Base-by-base conservation (phyloP, 1,140 invertebrate genomes). In the Philotrypesis tridentata region DNA sequence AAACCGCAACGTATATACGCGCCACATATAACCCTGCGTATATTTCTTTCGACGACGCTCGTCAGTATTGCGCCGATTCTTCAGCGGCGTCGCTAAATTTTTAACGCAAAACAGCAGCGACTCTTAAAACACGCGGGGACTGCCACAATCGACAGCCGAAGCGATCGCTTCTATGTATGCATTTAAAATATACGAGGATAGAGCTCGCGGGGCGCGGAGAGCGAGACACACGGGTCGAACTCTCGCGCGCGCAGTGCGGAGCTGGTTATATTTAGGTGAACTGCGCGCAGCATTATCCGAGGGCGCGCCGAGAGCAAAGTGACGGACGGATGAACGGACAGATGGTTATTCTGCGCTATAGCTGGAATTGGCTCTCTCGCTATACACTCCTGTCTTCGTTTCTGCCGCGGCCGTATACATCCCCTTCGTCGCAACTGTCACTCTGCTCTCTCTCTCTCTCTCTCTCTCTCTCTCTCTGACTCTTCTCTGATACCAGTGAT, bases 201-300 rank as follows among this genome's bases (percentile, higher is more conserved):
- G 55, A 60, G 55, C 14, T 60, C 17, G 17, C 23, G 21, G 61
- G 4, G 23, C 11, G 5, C 3, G 37, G 33, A 23, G 31, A 37
- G 33, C 3, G 33, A 37, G 33, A 37, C 4, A 37, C 4, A 37
- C 43, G 43, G 31, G 33, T 80, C 33, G 55, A 73, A 78, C 70
- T 63, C 37, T 25, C 60, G 61, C n/a, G n/a, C n/a, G n/a, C n/a
- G n/a, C 27, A 67, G 63, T 4, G 63, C 11, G 14, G 60, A 65
- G 80, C n/a, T n/a, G n/a, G 85, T 86, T 88, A 88, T 88, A 88
- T 89, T 89, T 87, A 87, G 87, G 84, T 88, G 87, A 88, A 89
- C 85, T 88, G 83, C 17, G 27, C 25, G 60, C 86, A 85, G 85
- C 83, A 88, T 89, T 88, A 88, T 87, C 84, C 84, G 80, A 85